Percentiles rank a stretch among this genome's conserved stretches.
Evolutionary conservation across 2,888 invertebrate species (phyloP).

Genomic region (Sesia bembeciformis): DNA sequence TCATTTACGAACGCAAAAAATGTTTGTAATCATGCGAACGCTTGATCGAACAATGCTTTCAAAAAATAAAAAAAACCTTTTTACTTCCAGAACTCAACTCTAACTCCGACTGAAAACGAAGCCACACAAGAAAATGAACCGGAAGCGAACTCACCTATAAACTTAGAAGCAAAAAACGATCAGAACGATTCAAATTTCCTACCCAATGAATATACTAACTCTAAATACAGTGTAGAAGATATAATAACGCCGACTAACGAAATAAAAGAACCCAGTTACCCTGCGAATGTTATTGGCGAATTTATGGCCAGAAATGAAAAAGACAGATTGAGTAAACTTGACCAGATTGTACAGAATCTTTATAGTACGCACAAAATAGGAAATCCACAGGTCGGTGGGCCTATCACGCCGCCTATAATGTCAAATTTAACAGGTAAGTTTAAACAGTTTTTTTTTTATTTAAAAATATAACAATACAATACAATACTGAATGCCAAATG

Average conservation of each 20-base stretch:
- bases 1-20: no score
- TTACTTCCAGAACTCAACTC: slow-evolving; percentile 45
- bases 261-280: slow-evolving; percentile 18
- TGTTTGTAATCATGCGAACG: no score
- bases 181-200: not conserved
- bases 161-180: slow-evolving; percentile 36
- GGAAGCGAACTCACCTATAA: slow-evolving; percentile 25
- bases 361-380: slow-evolving; percentile 61
- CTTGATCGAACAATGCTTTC: not conserved
- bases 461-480: no score
- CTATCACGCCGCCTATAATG: slow-evolving; percentile 13
- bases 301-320: slow-evolving; percentile 35
- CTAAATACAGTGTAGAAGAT: not conserved
- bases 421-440: slow-evolving; percentile 26
- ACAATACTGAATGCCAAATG: no score
- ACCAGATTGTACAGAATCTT: slow-evolving; percentile 63
- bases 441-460: no score
- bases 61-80: not conserved
- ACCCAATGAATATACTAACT: not conserved
- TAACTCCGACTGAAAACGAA: slow-evolving; percentile 42
- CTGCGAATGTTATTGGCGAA: slow-evolving; percentile 15
- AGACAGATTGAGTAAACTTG: slow-evolving; percentile 59
- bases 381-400: slow-evolving; percentile 26
- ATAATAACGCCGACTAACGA: slow-evolving; percentile 17
- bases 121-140: slow-evolving; percentile 19